Base-by-base conservation (phyloP, 1,140 invertebrate genomes). In the Heliconius congener region DNA sequence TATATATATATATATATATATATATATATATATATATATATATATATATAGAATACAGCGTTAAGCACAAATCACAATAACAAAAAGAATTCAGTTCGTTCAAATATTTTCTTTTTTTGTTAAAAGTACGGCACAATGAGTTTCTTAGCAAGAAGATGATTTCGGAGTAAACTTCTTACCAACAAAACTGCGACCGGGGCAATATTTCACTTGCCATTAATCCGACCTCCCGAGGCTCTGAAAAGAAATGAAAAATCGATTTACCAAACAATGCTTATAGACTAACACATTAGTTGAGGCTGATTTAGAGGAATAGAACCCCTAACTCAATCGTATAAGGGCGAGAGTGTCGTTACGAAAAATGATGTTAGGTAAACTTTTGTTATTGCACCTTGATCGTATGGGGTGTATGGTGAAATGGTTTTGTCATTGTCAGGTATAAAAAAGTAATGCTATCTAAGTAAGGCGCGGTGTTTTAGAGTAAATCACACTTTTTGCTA, bases 191-290 rank as follows among this genome's bases (percentile, higher is more conserved):
- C 5, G 71, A 39, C 9, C 34, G 16, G 18, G 30, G 37, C 34
- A 71, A 71, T 77, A 77, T 71, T 77, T 77, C 34, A 77, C 75
- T 50, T 8, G 39, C 66, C 66, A 71, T 77, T 77, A 66, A 77
- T 77, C 42, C 52, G 13, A 13, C 52, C 50, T 75, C 50, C 57
- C 34, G 55, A 75, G 74, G 50, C 50, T 42, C 73, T 81, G 80
- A 78, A 78, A 81, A 78, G 76, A 73, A 78, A 81, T 81, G 80
- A 81, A 81, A 81, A 81, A 81, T 78, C 60, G 80, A 81, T 81
- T 78, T 52, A 73, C 74, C 39, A 30, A 72, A 71, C 71, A 71
- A 71, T 71, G 23, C 71, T 39, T 71, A 71, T 18, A 8, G 37
- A 18, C 30, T 71, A 71, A 37, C 60, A 39, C 34, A 39, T 71